Conservation (phyloP, 2,888 invertebrate species). For the Neria commutata region DNA sequence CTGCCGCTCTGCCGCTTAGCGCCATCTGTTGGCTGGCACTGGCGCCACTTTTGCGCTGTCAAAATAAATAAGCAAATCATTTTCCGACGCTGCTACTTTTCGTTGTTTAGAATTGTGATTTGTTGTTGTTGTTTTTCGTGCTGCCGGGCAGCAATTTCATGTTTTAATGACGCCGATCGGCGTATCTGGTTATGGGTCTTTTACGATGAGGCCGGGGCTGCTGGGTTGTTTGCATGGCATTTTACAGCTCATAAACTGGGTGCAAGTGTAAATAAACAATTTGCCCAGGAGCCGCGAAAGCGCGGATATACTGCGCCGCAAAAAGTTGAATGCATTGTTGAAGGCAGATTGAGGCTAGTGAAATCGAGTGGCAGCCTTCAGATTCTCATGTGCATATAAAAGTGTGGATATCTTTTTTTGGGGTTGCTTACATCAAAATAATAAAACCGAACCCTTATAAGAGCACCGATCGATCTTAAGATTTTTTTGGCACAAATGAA, state of each 20-base stretch:
- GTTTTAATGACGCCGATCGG: conserved; percentile 9
- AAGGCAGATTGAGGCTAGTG: no score
- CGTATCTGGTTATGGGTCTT: conserved; percentile 3
- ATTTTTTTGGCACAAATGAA: no score
- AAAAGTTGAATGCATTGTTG: no score
- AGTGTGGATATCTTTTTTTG: no score
- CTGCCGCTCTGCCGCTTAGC: not conserved
- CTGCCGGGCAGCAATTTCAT: not conserved
- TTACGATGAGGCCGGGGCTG: conserved; percentile 11
- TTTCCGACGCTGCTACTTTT: not conserved
- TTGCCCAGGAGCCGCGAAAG: no score
- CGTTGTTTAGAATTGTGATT: conserved; percentile 8
- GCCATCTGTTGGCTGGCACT: conserved; percentile 34
- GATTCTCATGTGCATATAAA: no score
- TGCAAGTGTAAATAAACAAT: conserved; percentile 22
- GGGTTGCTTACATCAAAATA: no score
- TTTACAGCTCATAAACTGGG: conserved; percentile 19
- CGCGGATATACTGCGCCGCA: no score
- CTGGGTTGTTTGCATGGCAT: not conserved
- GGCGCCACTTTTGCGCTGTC: conserved; percentile 49
- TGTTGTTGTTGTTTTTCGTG: not conserved
- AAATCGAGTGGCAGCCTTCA: no score
- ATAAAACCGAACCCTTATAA: no score
- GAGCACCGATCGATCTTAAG: no score
- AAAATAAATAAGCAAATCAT: conserved; percentile 41